Evolutionary conservation across 2,797 vertebrate genomes (phyloP).

Genomic region (Ctenopoma kingsleyae): DNA sequence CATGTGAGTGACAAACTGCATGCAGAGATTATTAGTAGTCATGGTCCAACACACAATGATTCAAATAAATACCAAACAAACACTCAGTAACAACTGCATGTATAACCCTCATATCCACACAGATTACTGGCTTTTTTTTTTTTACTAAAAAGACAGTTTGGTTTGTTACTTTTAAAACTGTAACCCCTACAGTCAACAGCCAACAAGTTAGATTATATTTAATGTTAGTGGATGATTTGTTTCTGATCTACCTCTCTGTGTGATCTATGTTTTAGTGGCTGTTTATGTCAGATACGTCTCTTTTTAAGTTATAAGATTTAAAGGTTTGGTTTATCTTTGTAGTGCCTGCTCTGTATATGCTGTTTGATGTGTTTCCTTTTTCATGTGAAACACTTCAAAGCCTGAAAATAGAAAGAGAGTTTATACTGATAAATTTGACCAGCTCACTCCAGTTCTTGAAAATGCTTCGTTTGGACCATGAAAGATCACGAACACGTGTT

Average conservation of each 20-base stretch:
- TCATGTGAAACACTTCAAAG: not conserved
- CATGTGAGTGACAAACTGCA: not conserved
- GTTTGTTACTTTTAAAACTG: not conserved
- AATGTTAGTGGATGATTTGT: not conserved
- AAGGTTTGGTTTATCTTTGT: not conserved
- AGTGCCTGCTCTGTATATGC: not conserved
- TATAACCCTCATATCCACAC: not conserved
- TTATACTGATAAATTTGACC: not conserved
- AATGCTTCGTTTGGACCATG: not conserved
- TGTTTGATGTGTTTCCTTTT: slow-evolving; percentile 3
- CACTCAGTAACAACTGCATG: not conserved
- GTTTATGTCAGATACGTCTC: not conserved
- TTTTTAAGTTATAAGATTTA: not conserved
- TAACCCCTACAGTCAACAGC: no score
- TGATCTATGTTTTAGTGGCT: not conserved
- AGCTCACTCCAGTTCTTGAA: slow-evolving; percentile 2
- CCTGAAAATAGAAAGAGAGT: not conserved
- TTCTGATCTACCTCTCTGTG: not conserved
- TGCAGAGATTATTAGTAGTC: not conserved
- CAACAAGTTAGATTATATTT: not conserved
- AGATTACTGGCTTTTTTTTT: not conserved
- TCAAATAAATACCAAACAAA: not conserved
- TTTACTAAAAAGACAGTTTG: not conserved
- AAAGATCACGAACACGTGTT: slow-evolving; percentile 15
- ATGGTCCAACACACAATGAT: not conserved